Conservation (phyloP, 2,113 vertebrate species). For the Axis porcinus region DNA sequence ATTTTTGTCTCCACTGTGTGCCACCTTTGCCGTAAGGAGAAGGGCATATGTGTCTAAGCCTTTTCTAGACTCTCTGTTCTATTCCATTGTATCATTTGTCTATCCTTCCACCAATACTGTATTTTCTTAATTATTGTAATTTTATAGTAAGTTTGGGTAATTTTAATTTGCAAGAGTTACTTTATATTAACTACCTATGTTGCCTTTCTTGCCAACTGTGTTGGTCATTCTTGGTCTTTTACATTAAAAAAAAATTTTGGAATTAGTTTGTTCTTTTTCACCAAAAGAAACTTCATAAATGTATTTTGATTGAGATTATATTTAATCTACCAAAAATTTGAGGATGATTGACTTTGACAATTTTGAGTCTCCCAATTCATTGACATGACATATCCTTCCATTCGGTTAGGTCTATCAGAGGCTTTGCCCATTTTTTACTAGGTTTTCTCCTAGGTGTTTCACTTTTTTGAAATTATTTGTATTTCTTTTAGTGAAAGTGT, state of each 20-base stretch:
- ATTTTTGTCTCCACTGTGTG: background rate
- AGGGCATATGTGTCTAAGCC: background rate
- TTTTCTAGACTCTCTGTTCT: background rate
- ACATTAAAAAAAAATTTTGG: accelerated
- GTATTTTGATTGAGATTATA: background rate
- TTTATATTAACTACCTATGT: background rate
- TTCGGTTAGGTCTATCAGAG: background rate
- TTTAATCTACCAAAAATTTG: background rate
- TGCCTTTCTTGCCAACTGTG: background rate
- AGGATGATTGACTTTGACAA: background rate
- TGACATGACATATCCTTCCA: background rate
- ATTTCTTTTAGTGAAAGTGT: background rate
- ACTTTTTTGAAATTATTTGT: background rate
- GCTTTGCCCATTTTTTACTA: background rate
- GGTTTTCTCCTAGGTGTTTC: background rate
- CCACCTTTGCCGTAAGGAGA: background rate
- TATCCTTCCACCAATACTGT: background rate
- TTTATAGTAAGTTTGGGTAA: background rate
- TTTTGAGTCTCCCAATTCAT: background rate
- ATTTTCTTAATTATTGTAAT: background rate
- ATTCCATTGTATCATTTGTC: background rate
- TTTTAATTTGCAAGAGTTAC: background rate
- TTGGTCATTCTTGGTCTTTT: background rate
- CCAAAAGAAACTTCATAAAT: background rate
- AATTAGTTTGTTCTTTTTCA: background rate